These are phyloP conservation scores for Gymnogyps californianus DNA, from an alignment of 2,113 vertebrate species.

Conservation along the genomic window DNA sequence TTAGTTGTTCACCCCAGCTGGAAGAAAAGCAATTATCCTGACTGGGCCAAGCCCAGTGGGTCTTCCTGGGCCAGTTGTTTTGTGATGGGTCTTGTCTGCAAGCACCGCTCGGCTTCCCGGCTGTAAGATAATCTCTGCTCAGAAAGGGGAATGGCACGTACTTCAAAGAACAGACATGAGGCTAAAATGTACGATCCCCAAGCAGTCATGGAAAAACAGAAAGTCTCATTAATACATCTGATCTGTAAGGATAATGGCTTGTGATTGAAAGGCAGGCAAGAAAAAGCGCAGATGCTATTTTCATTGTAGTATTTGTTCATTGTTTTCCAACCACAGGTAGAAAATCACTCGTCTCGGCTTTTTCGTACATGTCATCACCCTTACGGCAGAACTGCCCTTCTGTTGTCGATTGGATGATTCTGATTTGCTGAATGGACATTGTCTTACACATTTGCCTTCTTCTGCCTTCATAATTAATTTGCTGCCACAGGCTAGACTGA, in stretches of 20 bases:
- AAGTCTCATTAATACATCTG: not conserved
- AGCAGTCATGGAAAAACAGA: not conserved
- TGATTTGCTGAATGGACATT: no score
- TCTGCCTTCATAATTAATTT: no score
- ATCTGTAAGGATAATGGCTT: not conserved
- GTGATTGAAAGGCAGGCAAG: not conserved
- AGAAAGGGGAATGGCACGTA: accelerated
- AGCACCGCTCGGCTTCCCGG: accelerated
- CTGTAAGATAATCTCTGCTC: not conserved
- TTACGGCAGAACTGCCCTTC: no score
- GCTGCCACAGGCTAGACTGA: no score
- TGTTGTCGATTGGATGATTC: no score
- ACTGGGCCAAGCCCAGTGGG: not conserved
- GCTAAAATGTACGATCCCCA: accelerated
- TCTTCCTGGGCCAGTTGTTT: not conserved
- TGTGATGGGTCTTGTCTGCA: not conserved
- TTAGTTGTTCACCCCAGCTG: not conserved
- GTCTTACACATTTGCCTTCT: no score
- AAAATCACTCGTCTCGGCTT: no score
- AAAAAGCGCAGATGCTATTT: not conserved
- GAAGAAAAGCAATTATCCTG: not conserved
- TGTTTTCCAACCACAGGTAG: not conserved
- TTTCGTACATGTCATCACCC: no score
- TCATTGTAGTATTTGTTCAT: not conserved
- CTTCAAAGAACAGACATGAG: not conserved